Percentiles rank a stretch among this genome's conserved stretches.
These are phyloP conservation scores for Trichonephila inaurata DNA, from an alignment of 1,140 invertebrate genomes.

Conservation along the genomic window DNA sequence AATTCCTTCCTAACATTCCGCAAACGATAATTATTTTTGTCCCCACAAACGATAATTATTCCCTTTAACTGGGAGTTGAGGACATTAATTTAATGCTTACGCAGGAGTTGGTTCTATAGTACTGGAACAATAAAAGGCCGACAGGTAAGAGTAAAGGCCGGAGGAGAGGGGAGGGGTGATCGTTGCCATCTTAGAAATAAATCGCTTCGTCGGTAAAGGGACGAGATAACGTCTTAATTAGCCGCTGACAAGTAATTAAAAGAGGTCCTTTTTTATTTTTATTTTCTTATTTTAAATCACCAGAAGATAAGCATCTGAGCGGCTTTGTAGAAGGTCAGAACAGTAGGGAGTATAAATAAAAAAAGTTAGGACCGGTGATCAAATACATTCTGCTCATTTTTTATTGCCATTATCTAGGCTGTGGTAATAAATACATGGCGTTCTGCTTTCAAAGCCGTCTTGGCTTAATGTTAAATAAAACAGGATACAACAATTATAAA, in stretches of 20 bases:
- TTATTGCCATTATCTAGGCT: background rate
- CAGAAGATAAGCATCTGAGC: background rate
- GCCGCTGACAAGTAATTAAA: conserved; percentile 61
- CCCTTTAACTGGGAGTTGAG: background rate
- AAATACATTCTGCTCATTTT: background rate
- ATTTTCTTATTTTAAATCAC: background rate
- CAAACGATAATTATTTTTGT: conserved; percentile 13
- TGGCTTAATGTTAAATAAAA: too few species aligned
- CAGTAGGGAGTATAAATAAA: conserved; percentile 1
- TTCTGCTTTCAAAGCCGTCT: too few species aligned
- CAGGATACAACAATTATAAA: too few species aligned
- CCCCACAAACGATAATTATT: conserved; percentile 23
- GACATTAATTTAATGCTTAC: conserved; percentile 24
- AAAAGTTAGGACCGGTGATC: background rate
- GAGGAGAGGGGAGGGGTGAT: too few species aligned
- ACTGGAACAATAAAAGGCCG: background rate
- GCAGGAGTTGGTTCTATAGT: background rate
- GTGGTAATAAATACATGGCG: too few species aligned
- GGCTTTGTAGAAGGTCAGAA: background rate
- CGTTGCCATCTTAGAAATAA: conserved; percentile 9
- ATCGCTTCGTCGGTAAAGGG: background rate
- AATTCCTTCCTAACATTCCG: background rate
- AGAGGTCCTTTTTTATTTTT: background rate
- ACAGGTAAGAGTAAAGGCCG: background rate
- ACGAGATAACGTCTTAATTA: conserved; percentile 59